Evolutionary conservation across 2,797 vertebrate genomes (phyloP).

Genomic region (Oceanodroma leucorhoa): DNA sequence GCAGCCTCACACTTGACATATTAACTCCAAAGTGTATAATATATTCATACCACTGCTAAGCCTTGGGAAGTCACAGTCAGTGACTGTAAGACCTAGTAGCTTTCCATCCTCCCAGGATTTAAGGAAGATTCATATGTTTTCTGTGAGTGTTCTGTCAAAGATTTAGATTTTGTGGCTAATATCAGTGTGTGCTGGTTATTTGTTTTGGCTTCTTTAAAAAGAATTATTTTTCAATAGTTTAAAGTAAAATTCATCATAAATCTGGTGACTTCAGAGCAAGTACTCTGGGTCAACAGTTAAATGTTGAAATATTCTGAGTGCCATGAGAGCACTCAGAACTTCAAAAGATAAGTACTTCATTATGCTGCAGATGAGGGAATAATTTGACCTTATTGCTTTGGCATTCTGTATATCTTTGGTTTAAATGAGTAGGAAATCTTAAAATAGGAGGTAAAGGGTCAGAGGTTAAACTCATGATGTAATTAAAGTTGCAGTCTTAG

Average conservation of each 20-base stretch:
- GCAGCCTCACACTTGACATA: neutral
- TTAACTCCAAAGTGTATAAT: neutral
- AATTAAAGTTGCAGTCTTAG: neutral
- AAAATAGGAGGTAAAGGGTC: neutral
- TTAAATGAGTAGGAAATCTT: neutral
- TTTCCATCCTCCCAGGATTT: conserved; percentile 4
- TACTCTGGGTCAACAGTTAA: neutral
- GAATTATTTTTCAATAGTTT: neutral
- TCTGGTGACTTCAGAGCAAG: neutral
- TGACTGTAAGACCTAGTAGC: neutral
- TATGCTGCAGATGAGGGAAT: neutral
- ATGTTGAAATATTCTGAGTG: neutral
- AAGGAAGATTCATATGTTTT: conserved; percentile 37
- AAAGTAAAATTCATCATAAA: neutral
- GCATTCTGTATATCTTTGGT: neutral
- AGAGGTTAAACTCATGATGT: neutral
- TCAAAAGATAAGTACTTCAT: conserved; percentile 8
- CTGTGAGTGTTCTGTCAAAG: conserved; percentile 29
- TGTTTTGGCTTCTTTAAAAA: conserved; percentile 27
- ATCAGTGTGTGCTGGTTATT: conserved; percentile 14
- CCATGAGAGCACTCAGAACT: neutral
- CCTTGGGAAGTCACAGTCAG: neutral
- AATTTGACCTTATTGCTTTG: conserved; percentile 5
- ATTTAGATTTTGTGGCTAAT: conserved; percentile 6
- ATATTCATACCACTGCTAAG: neutral